These are phyloP conservation scores for Sabatieria punctata DNA, from an alignment of 2,888 invertebrate species.

Conservation along the genomic window DNA sequence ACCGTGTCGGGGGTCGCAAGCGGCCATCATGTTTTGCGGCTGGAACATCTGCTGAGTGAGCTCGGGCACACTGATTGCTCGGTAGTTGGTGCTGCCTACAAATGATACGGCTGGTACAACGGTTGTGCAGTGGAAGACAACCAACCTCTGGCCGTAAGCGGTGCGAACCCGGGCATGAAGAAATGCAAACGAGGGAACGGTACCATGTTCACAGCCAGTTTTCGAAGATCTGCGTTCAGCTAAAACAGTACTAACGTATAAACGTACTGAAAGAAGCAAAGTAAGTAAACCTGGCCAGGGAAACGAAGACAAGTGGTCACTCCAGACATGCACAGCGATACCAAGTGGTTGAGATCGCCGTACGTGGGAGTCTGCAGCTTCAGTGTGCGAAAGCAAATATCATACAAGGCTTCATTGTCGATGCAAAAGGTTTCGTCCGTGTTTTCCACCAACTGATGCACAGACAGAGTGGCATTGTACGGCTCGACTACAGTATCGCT, in stretches of 20 bases:
- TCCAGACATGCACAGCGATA: slow-evolving; percentile 36
- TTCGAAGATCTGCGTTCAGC: slow-evolving; percentile 67
- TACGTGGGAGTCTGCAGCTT: slow-evolving; percentile 52
- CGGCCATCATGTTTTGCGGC: slow-evolving; percentile 39
- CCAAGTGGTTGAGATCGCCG: slow-evolving; percentile 60
- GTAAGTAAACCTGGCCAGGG: slow-evolving; percentile 71
- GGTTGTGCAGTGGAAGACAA: too few relatives aligned
- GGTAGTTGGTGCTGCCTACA: background rate
- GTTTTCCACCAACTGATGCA: slow-evolving; percentile 37
- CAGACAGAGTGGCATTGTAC: slow-evolving; percentile 37
- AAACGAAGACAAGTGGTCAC: slow-evolving; percentile 47
- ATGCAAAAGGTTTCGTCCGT: slow-evolving; percentile 39
- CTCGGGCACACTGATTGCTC: slow-evolving; percentile 49
- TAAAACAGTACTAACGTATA: too few relatives aligned
- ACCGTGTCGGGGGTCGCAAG: slow-evolving; percentile 36
- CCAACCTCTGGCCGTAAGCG: slow-evolving; percentile 57
- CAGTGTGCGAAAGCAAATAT: too few relatives aligned
- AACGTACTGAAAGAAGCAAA: slow-evolving; percentile 76
- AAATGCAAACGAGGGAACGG: slow-evolving; percentile 62
- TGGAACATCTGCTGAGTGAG: slow-evolving; percentile 53
- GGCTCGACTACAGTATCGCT: slow-evolving; percentile 54
- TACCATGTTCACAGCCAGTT: slow-evolving; percentile 64
- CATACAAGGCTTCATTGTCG: slow-evolving; percentile 37
- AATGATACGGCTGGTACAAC: slow-evolving; percentile 36
- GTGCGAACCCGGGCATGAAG: slow-evolving; percentile 55